phyloP scores from a whole-genome alignment of 1,140 invertebrate genomes.

The Agraylea sexmaculata region DNA sequence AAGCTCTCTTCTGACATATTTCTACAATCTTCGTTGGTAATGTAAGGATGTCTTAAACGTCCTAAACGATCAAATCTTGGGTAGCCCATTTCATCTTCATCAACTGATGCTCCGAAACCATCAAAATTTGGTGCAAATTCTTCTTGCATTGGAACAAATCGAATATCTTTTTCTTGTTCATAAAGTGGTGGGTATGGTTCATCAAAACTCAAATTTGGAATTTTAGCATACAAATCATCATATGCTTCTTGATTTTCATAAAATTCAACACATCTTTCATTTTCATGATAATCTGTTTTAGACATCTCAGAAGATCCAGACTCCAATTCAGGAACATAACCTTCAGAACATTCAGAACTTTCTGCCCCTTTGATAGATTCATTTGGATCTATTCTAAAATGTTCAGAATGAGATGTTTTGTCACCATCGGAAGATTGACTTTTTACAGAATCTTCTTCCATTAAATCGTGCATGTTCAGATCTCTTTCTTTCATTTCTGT shows the following conservation, averaged over 20 bases:
- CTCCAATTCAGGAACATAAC: conserved; percentile 52
- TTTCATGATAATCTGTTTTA: conserved; percentile 38
- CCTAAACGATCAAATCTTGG: conserved; percentile 45
- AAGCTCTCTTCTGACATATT: conserved; percentile 19
- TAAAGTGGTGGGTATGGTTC: conserved; percentile 19
- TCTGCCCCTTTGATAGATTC: conserved; percentile 30
- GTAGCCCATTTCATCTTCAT: conserved; percentile 50
- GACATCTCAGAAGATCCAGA: conserved; percentile 48
- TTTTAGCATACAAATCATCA: conserved; percentile 20
- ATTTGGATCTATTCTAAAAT: conserved; percentile 23
- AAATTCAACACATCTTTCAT: conserved; percentile 33
- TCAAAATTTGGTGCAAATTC: conserved; percentile 37
- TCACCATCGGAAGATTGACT: conserved; percentile 42
- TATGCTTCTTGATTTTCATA: conserved; percentile 33
- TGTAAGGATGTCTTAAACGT: conserved; percentile 38
- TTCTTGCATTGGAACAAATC: conserved; percentile 15
- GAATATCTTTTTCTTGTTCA: conserved; percentile 14
- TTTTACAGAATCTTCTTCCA: conserved; percentile 40
- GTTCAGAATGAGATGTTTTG: conserved; percentile 33
- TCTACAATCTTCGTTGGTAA: conserved; percentile 35
- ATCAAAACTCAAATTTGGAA: conserved; percentile 20
- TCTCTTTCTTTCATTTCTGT: conserved; percentile 26
- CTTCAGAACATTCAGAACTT: conserved; percentile 50
- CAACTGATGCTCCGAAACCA: conserved; percentile 46
- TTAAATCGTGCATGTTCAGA: conserved; percentile 36